These are phyloP conservation scores for Diploptera punctata DNA, from an alignment of 2,888 invertebrate species.

Conservation along the genomic window DNA sequence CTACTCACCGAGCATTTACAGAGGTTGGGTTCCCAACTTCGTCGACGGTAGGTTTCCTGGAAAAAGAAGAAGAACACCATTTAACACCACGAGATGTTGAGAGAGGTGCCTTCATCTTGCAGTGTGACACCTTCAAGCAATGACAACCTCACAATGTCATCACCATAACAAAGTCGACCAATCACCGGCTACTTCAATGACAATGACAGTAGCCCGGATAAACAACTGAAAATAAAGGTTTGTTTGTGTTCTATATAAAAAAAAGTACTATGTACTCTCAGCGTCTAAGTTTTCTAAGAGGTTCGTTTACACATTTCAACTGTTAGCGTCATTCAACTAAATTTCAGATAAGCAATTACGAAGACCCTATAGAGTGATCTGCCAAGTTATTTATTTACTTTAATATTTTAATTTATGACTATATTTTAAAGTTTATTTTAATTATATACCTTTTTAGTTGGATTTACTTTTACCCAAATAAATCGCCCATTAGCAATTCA, in stretches of 20 bases:
- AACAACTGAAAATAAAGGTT: conserved; percentile 17
- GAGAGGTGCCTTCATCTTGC: background rate
- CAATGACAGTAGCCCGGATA: conserved; percentile 2
- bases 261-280: conserved; percentile 11
- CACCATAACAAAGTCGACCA: conserved; percentile 25
- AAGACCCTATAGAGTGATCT: no score
- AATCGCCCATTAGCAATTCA: no score
- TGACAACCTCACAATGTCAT: background rate
- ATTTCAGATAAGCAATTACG: no score
- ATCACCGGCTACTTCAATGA: background rate
- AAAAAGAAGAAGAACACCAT: conserved; percentile 54
- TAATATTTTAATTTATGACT: no score
- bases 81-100: background rate
- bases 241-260: conserved; percentile 22
- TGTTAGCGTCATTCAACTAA: no score
- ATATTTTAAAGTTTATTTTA: no score
- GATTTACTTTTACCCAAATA: no score
- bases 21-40: conserved; percentile 84
- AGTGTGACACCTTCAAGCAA: background rate
- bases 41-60: conserved; percentile 86
- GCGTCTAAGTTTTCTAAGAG: no score
- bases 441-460: no score
- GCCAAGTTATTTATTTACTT: no score
- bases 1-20: conserved; percentile 87
- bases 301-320: no score